Evolutionary conservation across 2,797 vertebrate species (phyloP), one percentile per base, ranked within the genome.

Genomic region (Pseudochromis fuscus): DNA sequence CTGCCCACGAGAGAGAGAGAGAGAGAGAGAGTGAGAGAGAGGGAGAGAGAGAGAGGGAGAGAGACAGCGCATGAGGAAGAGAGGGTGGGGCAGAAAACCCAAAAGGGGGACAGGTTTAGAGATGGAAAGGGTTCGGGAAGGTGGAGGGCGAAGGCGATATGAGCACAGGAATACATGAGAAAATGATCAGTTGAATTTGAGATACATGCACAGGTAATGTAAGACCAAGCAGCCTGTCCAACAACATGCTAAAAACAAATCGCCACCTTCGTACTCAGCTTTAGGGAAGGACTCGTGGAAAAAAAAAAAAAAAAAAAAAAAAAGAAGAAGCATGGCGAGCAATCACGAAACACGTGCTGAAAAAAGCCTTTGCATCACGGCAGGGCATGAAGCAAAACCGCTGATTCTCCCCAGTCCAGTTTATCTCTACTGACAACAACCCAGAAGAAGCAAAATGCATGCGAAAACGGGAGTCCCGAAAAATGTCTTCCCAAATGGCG

Each of bases 1-100:
- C 87, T 90, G 89, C 91, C 93, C 89, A 89, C 55, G 86, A 91
- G 87, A 89, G 85, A 76, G 87, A 81, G 70, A 64, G 81, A 74
- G 80, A 76, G 70, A 60, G 77, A 76, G 68, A 76, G 87, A 84
- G 84, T 87, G 84, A 77, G 71, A 76, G 79, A 78, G 74, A 83
- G 76, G 73, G 87, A 75, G 75, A 77, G 76, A 79, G 69, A 67
- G 59, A 73, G 75, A 64, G 61, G 56, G 82, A 63, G 82, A 75
- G 81, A 75, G 79, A 67, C 53, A 79, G 79, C 50, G 64, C 4
- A 31, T 52, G 77, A 88, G 82, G 61, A 58, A 80, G 72, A 81
- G 91, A 86, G 88, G 86, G 88, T 88, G 89, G 89, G 87, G 88
- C 86, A 87, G 66, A 82, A 69, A 77, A 86, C 75, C 70, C 49